A percentile compares a stretch with the other conserved stretches of the same genome.
These are phyloP conservation scores for Amblyopsis hoosieri DNA, from an alignment of 2,797 vertebrate species.

Conservation along the genomic window DNA sequence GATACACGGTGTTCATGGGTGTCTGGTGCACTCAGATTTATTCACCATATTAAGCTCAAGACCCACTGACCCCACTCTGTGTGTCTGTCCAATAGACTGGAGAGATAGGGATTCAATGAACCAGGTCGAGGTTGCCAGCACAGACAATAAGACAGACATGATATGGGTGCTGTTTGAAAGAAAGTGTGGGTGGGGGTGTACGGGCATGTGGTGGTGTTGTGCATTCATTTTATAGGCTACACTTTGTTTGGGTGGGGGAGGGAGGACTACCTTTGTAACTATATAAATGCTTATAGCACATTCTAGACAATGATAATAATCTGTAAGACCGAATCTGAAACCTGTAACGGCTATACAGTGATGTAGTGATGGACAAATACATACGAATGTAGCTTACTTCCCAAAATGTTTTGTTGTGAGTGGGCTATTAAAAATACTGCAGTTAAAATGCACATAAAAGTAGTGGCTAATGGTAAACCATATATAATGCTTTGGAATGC, in stretches of 20 bases:
- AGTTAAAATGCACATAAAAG: neutral
- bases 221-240: neutral
- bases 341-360: constrained; percentile 19
- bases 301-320: constrained; percentile 31
- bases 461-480: no score
- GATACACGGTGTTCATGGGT: neutral
- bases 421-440: neutral
- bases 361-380: neutral
- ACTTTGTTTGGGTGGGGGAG: no score
- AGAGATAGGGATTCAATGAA: constrained; percentile 54
- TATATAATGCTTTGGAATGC: neutral
- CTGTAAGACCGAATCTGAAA: constrained; percentile 34
- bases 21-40: neutral
- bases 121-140: constrained; percentile 52
- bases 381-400: neutral
- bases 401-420: neutral
- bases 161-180: constrained; percentile 11
- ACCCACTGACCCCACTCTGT: constrained; percentile 56
- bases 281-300: constrained; percentile 35
- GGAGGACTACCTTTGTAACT: constrained; percentile 12
- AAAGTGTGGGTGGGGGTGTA: constrained; percentile 9
- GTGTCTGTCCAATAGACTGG: constrained; percentile 32
- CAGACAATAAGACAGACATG: constrained; percentile 41
- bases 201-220: neutral
- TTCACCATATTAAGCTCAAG: constrained; percentile 34